phyloP scores from a whole-genome alignment of 2,888 invertebrate genomes.

The Ceriagrion tenellum region DNA sequence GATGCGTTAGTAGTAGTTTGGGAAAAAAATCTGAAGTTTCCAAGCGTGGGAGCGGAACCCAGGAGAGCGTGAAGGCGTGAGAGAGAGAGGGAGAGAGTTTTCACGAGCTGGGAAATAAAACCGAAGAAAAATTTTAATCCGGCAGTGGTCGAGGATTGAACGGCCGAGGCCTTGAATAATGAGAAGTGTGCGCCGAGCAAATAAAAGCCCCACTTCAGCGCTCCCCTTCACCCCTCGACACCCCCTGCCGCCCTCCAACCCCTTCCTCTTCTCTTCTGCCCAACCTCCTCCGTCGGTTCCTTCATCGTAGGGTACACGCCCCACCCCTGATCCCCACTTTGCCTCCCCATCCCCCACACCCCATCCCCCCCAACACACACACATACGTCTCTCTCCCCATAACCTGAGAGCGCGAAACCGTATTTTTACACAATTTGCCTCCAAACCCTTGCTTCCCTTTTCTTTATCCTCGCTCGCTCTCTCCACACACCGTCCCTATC shows the following conservation, averaged over 20 bases:
- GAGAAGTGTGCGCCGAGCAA: not conserved
- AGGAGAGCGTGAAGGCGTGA: not conserved
- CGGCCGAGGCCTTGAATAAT: not conserved
- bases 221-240: not conserved
- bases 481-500: no score
- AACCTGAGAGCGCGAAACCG: not conserved
- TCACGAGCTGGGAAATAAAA: not conserved
- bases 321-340: no score
- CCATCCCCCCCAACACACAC: not conserved
- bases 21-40: no score
- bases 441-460: no score
- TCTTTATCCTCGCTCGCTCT: no score
- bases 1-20: no score
- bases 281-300: not conserved
- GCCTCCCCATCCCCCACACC: no score
- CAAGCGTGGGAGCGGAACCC: not conserved
- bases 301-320: no score
- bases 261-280: no score
- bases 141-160: not conserved
- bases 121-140: not conserved
- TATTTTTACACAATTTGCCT: not conserved
- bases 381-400: not conserved
- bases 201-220: not conserved
- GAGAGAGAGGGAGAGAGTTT: not conserved
- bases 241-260: not conserved